phyloP scores from a whole-genome alignment of 2,888 invertebrate genomes.

The Stenolophus ochropezus region DNA sequence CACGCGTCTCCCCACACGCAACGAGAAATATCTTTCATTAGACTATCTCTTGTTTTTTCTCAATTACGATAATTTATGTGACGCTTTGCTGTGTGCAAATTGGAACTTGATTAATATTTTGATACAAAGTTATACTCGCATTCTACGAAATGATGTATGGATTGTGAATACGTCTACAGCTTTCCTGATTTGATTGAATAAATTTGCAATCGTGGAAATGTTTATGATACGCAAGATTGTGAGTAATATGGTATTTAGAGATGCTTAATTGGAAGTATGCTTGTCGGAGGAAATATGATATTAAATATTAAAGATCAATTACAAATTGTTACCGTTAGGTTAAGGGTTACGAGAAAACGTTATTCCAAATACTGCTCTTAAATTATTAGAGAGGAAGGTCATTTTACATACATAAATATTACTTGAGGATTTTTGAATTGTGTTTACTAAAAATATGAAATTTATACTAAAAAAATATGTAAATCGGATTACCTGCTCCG shows the following conservation, averaged over 20 bases:
- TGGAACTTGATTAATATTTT: slow-evolving; percentile 52
- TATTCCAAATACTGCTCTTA: too few species aligned
- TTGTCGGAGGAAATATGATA: not conserved
- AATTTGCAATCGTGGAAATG: slow-evolving; percentile 33
- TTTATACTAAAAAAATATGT: too few species aligned
- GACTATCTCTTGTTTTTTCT: slow-evolving; percentile 41
- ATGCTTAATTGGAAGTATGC: slow-evolving; percentile 1
- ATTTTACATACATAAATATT: too few species aligned
- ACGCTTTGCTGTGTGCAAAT: slow-evolving; percentile 28
- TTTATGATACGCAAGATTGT: not conserved
- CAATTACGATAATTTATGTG: slow-evolving; percentile 52
- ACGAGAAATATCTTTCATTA: slow-evolving; percentile 40
- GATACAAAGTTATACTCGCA: slow-evolving; percentile 43
- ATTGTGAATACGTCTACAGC: slow-evolving; percentile 12
- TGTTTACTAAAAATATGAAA: too few species aligned
- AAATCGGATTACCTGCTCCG: too few species aligned
- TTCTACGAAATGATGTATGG: slow-evolving; percentile 29
- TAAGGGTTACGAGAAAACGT: too few species aligned
- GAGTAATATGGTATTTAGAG: slow-evolving; percentile 13
- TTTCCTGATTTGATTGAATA: slow-evolving; percentile 25
- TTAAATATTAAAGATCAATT: too few species aligned
- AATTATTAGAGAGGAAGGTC: too few species aligned
- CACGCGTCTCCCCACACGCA: slow-evolving; percentile 26
- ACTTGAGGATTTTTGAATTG: too few species aligned
- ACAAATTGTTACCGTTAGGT: too few species aligned